A percentile compares a stretch with the other conserved stretches of the same genome.
Evolutionary conservation across 2,888 invertebrate species (phyloP).

Genomic region (Crocallis elinguaria): DNA sequence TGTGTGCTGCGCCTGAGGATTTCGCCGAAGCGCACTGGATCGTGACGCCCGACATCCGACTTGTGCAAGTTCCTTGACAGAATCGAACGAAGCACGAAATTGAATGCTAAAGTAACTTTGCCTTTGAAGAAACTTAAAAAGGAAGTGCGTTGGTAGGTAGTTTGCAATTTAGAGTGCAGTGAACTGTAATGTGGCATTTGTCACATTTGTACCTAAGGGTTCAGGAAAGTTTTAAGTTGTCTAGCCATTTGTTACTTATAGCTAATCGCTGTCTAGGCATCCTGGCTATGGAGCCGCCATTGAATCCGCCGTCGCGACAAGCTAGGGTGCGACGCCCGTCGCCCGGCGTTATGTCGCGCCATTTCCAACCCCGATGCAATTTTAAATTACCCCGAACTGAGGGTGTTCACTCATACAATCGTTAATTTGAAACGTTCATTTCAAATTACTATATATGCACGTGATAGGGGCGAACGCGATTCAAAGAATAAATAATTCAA

Average conservation of each 20-base stretch:
- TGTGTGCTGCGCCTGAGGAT: conserved; percentile 47
- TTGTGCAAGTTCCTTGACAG: conserved; percentile 64
- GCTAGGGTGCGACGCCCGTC: conserved; percentile 48
- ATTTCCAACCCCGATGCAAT: conserved; percentile 64
- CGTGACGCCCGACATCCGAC: conserved; percentile 66
- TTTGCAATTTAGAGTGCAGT: background rate
- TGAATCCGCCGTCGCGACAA: conserved; percentile 42
- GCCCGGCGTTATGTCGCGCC: conserved; percentile 52
- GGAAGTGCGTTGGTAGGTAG: background rate
- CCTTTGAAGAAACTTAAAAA: conserved; percentile 1
- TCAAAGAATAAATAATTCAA: conserved; percentile 61
- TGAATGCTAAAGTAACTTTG: conserved; percentile 16
- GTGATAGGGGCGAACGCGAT: conserved; percentile 54
- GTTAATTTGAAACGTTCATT: conserved; percentile 59
- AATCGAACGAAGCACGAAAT: conserved; percentile 42
- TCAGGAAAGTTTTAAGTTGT: background rate
- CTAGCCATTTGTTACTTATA: conserved; percentile 12
- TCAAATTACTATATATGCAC: conserved; percentile 54
- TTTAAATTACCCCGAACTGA: conserved; percentile 70
- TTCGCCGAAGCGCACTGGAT: conserved; percentile 68
- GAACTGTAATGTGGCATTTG: background rate
- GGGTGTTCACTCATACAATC: conserved; percentile 53
- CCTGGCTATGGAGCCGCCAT: conserved; percentile 25
- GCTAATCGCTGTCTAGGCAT: conserved; percentile 13
- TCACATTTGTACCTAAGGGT: background rate